These are phyloP conservation scores for Labrus mixtus DNA, from an alignment of 2,113 vertebrate genomes.

Conservation along the genomic window DNA sequence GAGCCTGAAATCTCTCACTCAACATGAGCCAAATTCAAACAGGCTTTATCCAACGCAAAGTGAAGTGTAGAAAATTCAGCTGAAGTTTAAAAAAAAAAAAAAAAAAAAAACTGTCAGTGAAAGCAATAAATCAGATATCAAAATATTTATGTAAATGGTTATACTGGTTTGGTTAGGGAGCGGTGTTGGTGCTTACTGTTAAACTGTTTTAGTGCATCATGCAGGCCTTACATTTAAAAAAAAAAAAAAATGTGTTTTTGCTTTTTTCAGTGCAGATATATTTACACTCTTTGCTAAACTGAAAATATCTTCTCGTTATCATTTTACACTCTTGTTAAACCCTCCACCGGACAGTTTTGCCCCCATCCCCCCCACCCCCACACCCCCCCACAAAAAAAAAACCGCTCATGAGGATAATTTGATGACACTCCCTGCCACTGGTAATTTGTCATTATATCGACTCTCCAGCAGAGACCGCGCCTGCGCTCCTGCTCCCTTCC, in stretches of 20 bases:
- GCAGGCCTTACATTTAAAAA: neutral
- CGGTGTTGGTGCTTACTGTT: too few species aligned
- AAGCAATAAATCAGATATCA: too few species aligned
- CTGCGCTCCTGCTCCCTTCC: constrained; percentile 78
- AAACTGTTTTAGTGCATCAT: neutral
- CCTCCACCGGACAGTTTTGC: neutral
- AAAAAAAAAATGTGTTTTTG: neutral
- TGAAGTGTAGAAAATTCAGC: too few species aligned
- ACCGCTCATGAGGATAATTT: constrained; percentile 73
- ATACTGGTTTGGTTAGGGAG: too few species aligned
- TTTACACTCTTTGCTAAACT: neutral
- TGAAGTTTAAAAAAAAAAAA: too few species aligned
- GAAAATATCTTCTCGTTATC: constrained; percentile 1
- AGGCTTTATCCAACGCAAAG: too few species aligned
- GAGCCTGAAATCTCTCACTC: too few species aligned
- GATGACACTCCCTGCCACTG: constrained; percentile 81
- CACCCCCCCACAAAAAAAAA: neutral
- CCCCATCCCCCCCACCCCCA: neutral
- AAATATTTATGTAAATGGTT: too few species aligned
- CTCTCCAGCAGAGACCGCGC: constrained; percentile 79
- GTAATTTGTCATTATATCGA: constrained; percentile 72
- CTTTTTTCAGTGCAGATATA: too few species aligned
- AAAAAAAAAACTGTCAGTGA: too few species aligned
- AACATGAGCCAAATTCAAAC: too few species aligned
- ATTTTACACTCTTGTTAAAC: constrained; percentile 17